Percentiles rank a stretch among this genome's conserved stretches.
phyloP scores from a whole-genome alignment of 2,888 invertebrate genomes.

The Chymomyza fuscimana region DNA sequence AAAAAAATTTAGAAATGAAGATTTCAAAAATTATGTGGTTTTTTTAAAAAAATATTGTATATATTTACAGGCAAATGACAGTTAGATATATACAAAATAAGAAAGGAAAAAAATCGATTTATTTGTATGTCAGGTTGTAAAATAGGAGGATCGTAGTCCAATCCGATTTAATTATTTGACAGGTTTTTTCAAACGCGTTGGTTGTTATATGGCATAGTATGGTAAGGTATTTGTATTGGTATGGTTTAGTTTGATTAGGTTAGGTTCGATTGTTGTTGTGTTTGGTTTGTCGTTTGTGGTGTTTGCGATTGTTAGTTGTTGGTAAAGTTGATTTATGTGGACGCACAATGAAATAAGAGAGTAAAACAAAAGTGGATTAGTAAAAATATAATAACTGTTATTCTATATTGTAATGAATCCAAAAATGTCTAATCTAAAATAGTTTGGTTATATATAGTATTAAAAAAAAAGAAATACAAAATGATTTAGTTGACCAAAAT shows the following conservation, averaged over 20 bases:
- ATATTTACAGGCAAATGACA: neutral
- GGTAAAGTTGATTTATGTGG: slow-evolving; percentile 44
- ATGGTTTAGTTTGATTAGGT: slow-evolving; percentile 6
- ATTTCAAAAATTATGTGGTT: neutral
- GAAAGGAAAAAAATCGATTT: neutral
- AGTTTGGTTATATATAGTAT: neutral
- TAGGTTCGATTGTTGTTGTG: slow-evolving; percentile 8
- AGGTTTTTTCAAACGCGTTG: slow-evolving; percentile 33
- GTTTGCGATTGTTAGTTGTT: slow-evolving; percentile 25
- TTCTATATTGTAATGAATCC: slow-evolving; percentile 35
- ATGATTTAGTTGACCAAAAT: neutral
- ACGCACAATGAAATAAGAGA: slow-evolving; percentile 68
- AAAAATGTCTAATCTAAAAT: slow-evolving; percentile 28
- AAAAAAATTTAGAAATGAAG: neutral
- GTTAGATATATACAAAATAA: neutral
- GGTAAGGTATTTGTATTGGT: neutral
- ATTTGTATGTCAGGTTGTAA: neutral
- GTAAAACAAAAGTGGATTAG: slow-evolving; percentile 73
- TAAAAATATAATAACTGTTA: slow-evolving; percentile 49
- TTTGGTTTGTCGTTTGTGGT: slow-evolving; percentile 29
- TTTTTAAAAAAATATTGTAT: too few species aligned
- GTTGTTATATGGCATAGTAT: slow-evolving; percentile 19
- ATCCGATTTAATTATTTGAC: slow-evolving; percentile 13
- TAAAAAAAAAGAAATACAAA: neutral
- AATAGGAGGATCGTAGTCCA: slow-evolving; percentile 28